Evolutionary conservation across 2,113 vertebrate genomes (phyloP).

Genomic region (Plotosus lineatus): DNA sequence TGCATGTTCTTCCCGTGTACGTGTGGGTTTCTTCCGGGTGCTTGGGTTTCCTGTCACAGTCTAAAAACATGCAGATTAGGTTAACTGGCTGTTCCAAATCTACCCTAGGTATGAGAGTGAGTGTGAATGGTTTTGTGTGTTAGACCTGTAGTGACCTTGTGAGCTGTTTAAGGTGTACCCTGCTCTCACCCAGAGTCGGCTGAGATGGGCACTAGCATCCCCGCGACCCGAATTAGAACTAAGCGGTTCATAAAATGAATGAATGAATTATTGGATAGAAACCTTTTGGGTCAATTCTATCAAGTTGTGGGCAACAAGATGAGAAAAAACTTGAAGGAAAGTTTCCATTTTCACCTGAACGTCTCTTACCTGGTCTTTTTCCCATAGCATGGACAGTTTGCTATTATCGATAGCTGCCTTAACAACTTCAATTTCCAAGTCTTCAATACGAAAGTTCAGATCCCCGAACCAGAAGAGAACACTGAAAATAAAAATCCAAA

Average conservation of each 20-base stretch:
- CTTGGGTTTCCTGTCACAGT: too few relatives aligned
- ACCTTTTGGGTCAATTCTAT: neutral
- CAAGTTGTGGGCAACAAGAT: neutral
- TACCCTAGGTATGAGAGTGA: too few relatives aligned
- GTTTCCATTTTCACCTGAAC: neutral
- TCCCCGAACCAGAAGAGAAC: constrained; percentile 98
- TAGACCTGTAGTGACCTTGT: too few relatives aligned
- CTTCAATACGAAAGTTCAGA: constrained; percentile 96
- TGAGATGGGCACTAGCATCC: too few relatives aligned
- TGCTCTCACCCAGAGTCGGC: too few relatives aligned
- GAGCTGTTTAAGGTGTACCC: too few relatives aligned
- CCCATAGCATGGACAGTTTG: constrained; percentile 90
- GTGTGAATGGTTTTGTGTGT: too few relatives aligned
- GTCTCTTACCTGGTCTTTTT: constrained; percentile 91
- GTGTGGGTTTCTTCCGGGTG: too few relatives aligned
- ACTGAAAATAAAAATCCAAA: constrained; percentile 65
- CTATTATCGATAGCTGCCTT: constrained; percentile 91
- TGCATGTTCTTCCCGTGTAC: too few relatives aligned
- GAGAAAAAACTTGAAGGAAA: neutral
- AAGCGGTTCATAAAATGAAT: neutral
- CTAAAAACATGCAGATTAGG: too few relatives aligned
- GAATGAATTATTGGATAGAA: neutral
- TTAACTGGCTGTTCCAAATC: too few relatives aligned
- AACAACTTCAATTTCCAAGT: constrained; percentile 90
- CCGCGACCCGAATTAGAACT: too few relatives aligned